phyloP scores from a whole-genome alignment of 2,113 vertebrate genomes.

The Perognathus longimembris region DNA sequence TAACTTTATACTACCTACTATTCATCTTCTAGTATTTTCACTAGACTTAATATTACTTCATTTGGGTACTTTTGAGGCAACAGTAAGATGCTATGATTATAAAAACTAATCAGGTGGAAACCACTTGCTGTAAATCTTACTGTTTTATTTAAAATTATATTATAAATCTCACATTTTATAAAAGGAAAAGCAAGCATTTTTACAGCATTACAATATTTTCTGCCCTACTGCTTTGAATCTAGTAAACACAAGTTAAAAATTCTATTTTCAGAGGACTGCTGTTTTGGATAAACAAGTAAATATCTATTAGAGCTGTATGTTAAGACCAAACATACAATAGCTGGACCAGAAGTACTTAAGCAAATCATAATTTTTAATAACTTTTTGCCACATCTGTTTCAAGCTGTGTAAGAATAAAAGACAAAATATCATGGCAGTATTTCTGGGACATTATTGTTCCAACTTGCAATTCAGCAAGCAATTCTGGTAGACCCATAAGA shows the following conservation, averaged over 20 bases:
- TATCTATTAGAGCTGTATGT: conserved; percentile 22
- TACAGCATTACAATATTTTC: conserved; percentile 53
- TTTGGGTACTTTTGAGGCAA: conserved; percentile 37
- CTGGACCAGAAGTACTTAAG: neutral
- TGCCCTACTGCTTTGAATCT: conserved; percentile 46
- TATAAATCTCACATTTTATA: neutral
- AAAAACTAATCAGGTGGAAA: conserved; percentile 34
- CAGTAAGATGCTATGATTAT: neutral
- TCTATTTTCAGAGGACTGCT: conserved; percentile 55
- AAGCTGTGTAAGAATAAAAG: conserved; percentile 49
- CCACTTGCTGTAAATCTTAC: conserved; percentile 30
- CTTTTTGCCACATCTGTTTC: neutral
- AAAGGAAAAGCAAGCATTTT: conserved; percentile 46
- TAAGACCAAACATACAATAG: conserved; percentile 52
- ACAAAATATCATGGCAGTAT: neutral
- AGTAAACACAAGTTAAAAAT: conserved; percentile 55
- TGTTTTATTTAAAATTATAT: conserved; percentile 4
- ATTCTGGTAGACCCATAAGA: neutral
- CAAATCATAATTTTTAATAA: conserved; percentile 39
- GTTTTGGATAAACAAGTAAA: conserved; percentile 67
- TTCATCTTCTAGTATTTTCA: neutral
- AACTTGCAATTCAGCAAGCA: neutral
- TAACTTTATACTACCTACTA: neutral
- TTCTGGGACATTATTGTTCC: neutral
- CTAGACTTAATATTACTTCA: neutral